Evolutionary conservation across 2,888 invertebrate species (phyloP), one percentile per base, ranked within the genome.

Genomic region (Tholera decimalis): DNA sequence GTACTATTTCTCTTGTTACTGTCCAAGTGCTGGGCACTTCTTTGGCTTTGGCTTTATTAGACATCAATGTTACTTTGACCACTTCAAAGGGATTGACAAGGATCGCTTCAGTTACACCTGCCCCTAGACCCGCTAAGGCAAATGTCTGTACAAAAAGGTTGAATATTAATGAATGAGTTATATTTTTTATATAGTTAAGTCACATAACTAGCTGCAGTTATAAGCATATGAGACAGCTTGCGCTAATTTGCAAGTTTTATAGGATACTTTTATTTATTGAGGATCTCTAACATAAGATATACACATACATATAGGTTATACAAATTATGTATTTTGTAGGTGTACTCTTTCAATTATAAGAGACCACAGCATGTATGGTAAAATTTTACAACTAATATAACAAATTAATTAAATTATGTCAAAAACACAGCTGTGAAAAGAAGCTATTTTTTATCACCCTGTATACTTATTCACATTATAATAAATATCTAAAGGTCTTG

Each of bases 51-150:
- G 97, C 95, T 62, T 97, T 97, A 86, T 98, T 97, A 0, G 98
- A 97, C 88, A 98, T 98, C 70, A 98, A 92, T 1, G 97, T 97
- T n/a, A 99, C 98, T 96, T 99, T 99, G 0, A 99, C 98, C 35
- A 99, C 98, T 96, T 99, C 99, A 89, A 99, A 99, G 0, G 99
- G 99, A 93, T 99, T 99, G 0, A 99, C 98, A 59, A 99, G 96
- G 72, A 99, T 96, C 7, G 98, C 98, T 94, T 99, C 99, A n/a
- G 99, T 98, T 2, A 98, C 92, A 53, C 99, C 99, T 49, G 99
- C 98, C 63, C 97, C 97, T 13, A 99, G 94, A 44, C 99, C 99
- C 70, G 99, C 98, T 83, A 98, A 90, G 3, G 98, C 97, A 91
- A 98, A 98, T 20, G 98, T 98, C 98, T 99, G 92, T 56, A 96